phyloP scores from a whole-genome alignment of 2,797 vertebrate species.

The Bryconaethiops microstoma region DNA sequence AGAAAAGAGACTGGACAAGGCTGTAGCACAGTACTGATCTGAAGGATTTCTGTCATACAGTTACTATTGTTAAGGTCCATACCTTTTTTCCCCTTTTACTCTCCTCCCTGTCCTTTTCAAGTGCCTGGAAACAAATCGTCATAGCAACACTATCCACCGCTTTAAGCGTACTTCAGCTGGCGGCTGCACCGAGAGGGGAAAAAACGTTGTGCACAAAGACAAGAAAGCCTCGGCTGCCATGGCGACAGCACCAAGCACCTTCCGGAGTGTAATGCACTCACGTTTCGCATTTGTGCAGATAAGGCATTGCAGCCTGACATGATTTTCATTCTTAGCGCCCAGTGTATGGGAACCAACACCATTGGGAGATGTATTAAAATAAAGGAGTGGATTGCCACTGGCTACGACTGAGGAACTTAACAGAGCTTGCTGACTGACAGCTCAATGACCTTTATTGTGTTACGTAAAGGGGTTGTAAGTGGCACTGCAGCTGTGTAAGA shows the following conservation, averaged over 20 bases:
- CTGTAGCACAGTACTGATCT: not conserved
- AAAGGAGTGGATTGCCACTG: slow-evolving; percentile 26
- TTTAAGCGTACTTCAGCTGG: slow-evolving; percentile 45
- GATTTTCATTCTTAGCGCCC: slow-evolving; percentile 56
- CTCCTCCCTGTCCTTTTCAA: slow-evolving; percentile 7
- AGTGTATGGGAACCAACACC: slow-evolving; percentile 40
- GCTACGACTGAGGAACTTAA: slow-evolving; percentile 56
- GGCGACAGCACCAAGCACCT: slow-evolving; percentile 28
- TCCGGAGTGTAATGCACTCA: not conserved
- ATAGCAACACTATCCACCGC: slow-evolving; percentile 58
- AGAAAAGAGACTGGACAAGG: not conserved
- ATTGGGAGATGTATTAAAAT: slow-evolving; percentile 39
- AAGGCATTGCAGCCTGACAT: slow-evolving; percentile 4
- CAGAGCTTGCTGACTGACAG: slow-evolving; percentile 63
- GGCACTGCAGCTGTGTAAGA: slow-evolving; percentile 10
- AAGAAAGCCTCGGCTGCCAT: slow-evolving; percentile 41
- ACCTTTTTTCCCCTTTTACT: not conserved
- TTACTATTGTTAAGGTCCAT: not conserved
- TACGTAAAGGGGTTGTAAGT: slow-evolving; percentile 55
- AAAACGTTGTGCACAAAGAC: slow-evolving; percentile 35
- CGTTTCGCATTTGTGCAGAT: not conserved
- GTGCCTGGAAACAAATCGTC: slow-evolving; percentile 54
- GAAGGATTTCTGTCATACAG: not conserved
- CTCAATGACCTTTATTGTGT: slow-evolving; percentile 63
- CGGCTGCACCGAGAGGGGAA: slow-evolving; percentile 17